Evolutionary conservation across 1,140 invertebrate genomes (phyloP), one percentile per base, ranked within the genome.

Genomic region (Eumeta japonica): DNA sequence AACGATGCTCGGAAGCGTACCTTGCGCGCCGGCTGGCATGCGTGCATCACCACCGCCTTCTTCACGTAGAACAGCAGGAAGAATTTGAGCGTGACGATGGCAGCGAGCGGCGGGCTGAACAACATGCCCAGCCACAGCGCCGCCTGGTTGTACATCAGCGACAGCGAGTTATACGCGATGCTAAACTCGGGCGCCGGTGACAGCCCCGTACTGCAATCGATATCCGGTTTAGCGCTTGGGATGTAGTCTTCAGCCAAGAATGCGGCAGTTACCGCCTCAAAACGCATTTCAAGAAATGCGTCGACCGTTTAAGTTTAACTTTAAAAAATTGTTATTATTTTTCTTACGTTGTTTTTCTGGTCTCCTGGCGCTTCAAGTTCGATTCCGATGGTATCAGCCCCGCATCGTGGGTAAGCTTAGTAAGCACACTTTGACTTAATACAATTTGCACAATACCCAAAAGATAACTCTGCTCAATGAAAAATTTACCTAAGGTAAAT

Each of bases 101-200:
- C 45, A 2, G 80, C 76, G 37, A 88, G 63, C 4, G 83, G 51
- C 4, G 87, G 87, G 24, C 81, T 81, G 62, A 85, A 86, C 46
- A 83, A 79, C 35, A 86, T 70, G 10, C 83, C 86, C 11, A 86
- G 76, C 85, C 85, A 89, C 45, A 88, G 80, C 32, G 89, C 58
- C 3, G 80, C 81, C 55, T 89, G 86, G 59, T 86, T 88, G 72
- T 88, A 89, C 40, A 89, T 83, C 11, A 89, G 63, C 39, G 85
- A 82, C 10, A 89, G 66, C 0, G 85, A 87, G 57, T 85, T 84
- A 46, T 79, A 78, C 16, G 83, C 82, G 27, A 89, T 83, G 58
- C 87, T 80, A 70, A 89, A 90, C 54, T 86, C 82, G 10, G 83
- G 79, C 3, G 71, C 58, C 2, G 56, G 51, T 0, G 78, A 48